phyloP scores from a whole-genome alignment of 2,797 vertebrate species.

The Poeciliopsis presidionis region DNA sequence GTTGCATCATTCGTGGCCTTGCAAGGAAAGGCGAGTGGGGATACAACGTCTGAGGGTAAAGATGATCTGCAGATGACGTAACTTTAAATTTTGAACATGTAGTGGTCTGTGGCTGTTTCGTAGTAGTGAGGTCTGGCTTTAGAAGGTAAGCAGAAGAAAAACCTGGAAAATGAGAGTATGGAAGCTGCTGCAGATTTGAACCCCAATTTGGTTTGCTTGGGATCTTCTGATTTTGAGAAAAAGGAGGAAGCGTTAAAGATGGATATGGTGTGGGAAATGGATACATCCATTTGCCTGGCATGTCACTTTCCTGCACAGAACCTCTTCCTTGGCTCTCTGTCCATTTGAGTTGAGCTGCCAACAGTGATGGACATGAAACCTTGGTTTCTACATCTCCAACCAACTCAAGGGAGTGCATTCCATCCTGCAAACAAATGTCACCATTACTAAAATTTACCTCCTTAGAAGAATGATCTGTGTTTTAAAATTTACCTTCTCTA shows the following conservation, averaged over 20 bases:
- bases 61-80: neutral
- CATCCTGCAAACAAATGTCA: slow-evolving; percentile 66
- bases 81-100: neutral
- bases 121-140: neutral
- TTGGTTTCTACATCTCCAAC: slow-evolving; percentile 51
- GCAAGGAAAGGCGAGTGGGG: neutral
- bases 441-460: neutral
- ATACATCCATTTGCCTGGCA: neutral
- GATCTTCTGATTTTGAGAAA: slow-evolving; percentile 4
- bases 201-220: neutral
- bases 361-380: slow-evolving; percentile 71
- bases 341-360: slow-evolving; percentile 2
- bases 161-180: slow-evolving; percentile 5
- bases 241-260: neutral
- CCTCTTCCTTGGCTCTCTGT: neutral
- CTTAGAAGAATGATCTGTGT: neutral
- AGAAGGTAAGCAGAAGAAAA: slow-evolving; percentile 4
- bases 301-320: slow-evolving; percentile 14
- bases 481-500: slow-evolving; percentile 48
- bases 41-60: slow-evolving; percentile 11
- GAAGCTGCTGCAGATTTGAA: neutral
- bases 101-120: neutral
- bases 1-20: neutral
- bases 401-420: slow-evolving; percentile 70
- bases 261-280: neutral